A percentile compares a stretch with the other conserved stretches of the same genome.
phyloP scores from a whole-genome alignment of 1,140 invertebrate species.

The Phymorhynchus buccinoides region DNA sequence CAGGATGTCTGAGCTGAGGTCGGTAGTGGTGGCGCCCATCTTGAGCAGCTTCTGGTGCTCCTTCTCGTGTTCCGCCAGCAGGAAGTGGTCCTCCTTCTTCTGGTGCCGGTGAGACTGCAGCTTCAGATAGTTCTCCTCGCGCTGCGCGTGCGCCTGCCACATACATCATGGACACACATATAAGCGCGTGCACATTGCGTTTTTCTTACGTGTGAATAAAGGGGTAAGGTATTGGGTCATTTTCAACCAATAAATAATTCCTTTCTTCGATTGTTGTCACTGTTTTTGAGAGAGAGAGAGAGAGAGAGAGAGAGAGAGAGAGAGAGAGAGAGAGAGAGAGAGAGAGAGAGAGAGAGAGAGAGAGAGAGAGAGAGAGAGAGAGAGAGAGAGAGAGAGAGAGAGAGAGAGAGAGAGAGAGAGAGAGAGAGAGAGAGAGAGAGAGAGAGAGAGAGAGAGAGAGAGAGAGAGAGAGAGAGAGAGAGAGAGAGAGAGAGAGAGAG shows the following conservation, averaged over 20 bases:
- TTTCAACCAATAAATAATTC: too few species aligned
- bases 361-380: not conserved
- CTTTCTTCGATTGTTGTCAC: not conserved
- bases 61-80: constrained; percentile 59
- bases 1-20: not conserved
- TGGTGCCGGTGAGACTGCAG: constrained; percentile 61
- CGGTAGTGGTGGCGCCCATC: constrained; percentile 52
- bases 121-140: constrained; percentile 64
- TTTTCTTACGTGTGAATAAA: not conserved
- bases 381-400: not conserved
- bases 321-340: not conserved
- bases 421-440: not conserved
- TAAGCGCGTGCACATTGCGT: too few species aligned
- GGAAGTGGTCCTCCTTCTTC: constrained; percentile 60
- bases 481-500: not conserved
- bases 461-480: not conserved
- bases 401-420: not conserved
- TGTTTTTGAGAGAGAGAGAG: not conserved
- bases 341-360: not conserved
- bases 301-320: not conserved
- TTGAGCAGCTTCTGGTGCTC: constrained; percentile 61
- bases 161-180: not conserved
- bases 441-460: not conserved
- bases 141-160: constrained; percentile 60
- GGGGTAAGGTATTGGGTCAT: too few species aligned